A percentile compares a stretch with the other conserved stretches of the same genome.
Evolutionary conservation across 1,140 invertebrate genomes (phyloP).

Genomic region (Drosophila sechellia): DNA sequence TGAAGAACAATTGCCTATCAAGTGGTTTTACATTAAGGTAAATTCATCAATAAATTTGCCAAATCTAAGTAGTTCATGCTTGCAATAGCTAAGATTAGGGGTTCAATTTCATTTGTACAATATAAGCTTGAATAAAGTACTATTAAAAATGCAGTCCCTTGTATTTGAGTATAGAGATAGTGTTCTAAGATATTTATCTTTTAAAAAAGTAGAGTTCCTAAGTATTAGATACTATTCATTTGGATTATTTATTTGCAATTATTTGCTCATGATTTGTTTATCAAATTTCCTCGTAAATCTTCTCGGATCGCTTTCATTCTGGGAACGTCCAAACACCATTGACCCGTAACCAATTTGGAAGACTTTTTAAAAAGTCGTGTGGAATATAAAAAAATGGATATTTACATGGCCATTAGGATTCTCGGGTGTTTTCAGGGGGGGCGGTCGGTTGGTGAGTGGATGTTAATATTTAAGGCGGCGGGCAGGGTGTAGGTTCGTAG

Average conservation of each 20-base stretch:
- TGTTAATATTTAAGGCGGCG: conserved; percentile 69
- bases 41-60: conserved; percentile 3
- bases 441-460: conserved; percentile 48
- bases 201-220: too few species aligned
- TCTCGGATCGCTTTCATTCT: conserved; percentile 22
- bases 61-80: conserved; percentile 5
- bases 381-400: conserved; percentile 63
- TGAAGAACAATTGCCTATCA: not conserved
- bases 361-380: conserved; percentile 50
- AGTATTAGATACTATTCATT: not conserved
- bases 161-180: not conserved
- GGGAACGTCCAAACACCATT: conserved; percentile 30
- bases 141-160: not conserved
- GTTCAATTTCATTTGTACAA: conserved; percentile 1
- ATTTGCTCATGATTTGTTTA: conserved; percentile 14
- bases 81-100: not conserved
- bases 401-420: conserved; percentile 53
- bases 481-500: conserved; percentile 21
- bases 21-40: conserved; percentile 2
- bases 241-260: conserved; percentile 12
- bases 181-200: not conserved
- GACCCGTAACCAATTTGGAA: conserved; percentile 53
- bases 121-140: conserved; percentile 6
- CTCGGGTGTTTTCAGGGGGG: not conserved
- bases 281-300: conserved; percentile 32